Percentiles rank a stretch among this genome's conserved stretches.
Evolutionary conservation across 2,797 vertebrate genomes (phyloP).

Genomic region (Rhinichthys osculus): DNA sequence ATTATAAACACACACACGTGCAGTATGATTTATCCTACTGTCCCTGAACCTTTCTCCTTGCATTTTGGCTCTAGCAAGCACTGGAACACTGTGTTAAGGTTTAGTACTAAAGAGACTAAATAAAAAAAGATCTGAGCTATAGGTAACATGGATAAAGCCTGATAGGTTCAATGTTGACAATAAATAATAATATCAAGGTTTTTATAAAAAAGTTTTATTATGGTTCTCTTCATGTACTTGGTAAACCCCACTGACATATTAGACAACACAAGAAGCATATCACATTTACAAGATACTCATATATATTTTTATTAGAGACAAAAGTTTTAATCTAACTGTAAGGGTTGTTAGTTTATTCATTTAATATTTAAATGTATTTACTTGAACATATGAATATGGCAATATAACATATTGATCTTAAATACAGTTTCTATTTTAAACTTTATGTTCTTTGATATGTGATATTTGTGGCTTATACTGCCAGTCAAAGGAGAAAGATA

Average conservation of each 20-base stretch:
- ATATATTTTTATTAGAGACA: background rate
- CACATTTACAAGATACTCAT: background rate
- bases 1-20: background rate
- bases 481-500: background rate
- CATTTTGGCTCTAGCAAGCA: background rate
- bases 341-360: background rate
- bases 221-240: background rate
- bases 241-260: background rate
- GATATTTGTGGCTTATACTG: background rate
- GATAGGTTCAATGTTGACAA: constrained; percentile 26
- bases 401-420: background rate
- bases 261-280: background rate
- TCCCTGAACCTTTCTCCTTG: constrained; percentile 32
- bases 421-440: background rate
- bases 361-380: background rate
- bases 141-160: constrained; percentile 45
- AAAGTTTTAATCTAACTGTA: background rate
- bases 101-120: constrained; percentile 32
- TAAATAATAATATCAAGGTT: constrained; percentile 34
- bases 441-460: background rate
- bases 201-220: background rate
- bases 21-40: constrained; percentile 4
- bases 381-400: background rate
- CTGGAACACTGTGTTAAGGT: constrained; percentile 21
- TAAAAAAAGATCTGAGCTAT: constrained; percentile 32